Conservation (phyloP, 2,888 invertebrate genomes). For the Tetranychus truncatus region DNA sequence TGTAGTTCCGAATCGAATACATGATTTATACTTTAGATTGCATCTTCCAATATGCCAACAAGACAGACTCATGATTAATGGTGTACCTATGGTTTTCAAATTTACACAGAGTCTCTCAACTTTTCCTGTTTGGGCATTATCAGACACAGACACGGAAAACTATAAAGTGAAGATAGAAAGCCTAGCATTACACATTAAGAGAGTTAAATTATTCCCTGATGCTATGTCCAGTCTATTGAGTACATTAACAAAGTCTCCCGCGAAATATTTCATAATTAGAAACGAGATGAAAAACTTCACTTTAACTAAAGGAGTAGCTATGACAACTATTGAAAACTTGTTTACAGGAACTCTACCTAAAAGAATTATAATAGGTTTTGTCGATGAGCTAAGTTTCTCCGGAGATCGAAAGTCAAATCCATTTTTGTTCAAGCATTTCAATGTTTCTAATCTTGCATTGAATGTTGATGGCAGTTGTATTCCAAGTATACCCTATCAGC, state of each 20-base stretch:
- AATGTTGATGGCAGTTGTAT: conserved; percentile 8
- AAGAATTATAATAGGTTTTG: conserved; percentile 1
- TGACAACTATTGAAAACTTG: conserved; percentile 3
- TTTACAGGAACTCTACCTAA: conserved; percentile 12
- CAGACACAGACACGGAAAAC: not conserved
- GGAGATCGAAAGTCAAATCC: not conserved
- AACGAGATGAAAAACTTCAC: conserved; percentile 4
- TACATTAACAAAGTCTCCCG: not conserved
- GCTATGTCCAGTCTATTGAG: not conserved
- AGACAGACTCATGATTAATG: not conserved
- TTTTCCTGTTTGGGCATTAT: not conserved
- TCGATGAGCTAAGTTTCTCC: not conserved
- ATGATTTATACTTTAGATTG: not conserved
- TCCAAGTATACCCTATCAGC: not conserved
- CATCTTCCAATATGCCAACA: not conserved
- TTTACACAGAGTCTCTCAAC: not conserved
- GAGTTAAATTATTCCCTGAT: not conserved
- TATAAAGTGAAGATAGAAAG: not conserved
- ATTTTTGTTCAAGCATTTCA: not conserved
- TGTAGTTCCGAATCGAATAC: not conserved
- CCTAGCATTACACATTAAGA: not conserved
- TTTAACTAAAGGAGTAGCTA: not conserved
- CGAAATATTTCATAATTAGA: conserved; percentile 7
- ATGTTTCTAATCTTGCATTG: not conserved
- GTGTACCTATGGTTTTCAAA: not conserved